Evolutionary conservation across 2,113 vertebrate genomes (phyloP), one percentile per base, ranked within the genome.

Genomic region (Pao palembangensis): DNA sequence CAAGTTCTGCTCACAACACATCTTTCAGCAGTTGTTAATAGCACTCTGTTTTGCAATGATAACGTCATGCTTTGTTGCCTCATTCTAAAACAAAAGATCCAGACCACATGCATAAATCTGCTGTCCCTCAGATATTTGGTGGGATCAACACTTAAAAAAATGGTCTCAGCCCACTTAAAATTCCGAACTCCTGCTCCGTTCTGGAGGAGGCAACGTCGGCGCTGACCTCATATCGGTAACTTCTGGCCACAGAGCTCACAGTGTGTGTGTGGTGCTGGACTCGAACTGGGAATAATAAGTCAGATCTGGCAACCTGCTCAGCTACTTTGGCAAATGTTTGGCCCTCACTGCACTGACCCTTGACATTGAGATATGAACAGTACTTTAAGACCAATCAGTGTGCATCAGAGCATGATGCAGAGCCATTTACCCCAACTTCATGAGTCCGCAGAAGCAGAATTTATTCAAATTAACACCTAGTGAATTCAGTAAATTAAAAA

Each of bases 21-120:
- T 87, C 86, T 89, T 85, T 90, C 85, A 88, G 53, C 87, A 85
- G 84, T 80, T 85, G 64, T 79, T 86, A 85, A 89, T 90, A 87
- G 59, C 63, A 55, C 77, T 78, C 82, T 80, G 66, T 83, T 77
- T 78, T 74, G 72, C 72, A 58, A 77, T 67, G 74, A 83, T 81
- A 85, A 81, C 83, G 74, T 77, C 66, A 73, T 48, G 57, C 75
- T 80, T 81, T 83, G 73, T 78, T 82, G 71, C 69, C 65, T 76
- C 61, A 69, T 70, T 69, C 62, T 53, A 50, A 44, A 50, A 64
- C 53, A 55, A 73, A 42, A 64, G 61, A 67, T 56, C 38, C 23
- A n/a, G 60, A 67, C 31, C 51, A 69, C 67, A 51, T 57, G 61
- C 61, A 67, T 49, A 64, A 61, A 66, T 43, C 6, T 11, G 49